These are phyloP conservation scores for Teleogryllus oceanicus DNA, from an alignment of 2,888 invertebrate genomes.

Conservation along the genomic window DNA sequence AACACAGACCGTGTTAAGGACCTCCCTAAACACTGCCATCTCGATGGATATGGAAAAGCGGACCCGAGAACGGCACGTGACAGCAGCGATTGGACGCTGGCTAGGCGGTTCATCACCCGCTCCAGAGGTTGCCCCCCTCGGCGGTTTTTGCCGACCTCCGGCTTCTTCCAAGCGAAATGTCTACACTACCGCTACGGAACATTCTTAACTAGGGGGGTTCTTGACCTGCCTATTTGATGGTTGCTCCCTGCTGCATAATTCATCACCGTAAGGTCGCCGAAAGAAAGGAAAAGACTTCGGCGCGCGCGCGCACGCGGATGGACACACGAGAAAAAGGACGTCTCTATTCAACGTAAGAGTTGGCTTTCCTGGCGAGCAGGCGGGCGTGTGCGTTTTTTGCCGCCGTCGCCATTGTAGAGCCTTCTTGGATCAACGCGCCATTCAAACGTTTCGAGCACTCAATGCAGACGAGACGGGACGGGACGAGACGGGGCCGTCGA, in stretches of 20 bases:
- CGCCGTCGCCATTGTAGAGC: not conserved
- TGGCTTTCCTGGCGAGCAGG: not conserved
- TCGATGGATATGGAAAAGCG: too few species aligned
- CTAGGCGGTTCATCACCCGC: too few species aligned
- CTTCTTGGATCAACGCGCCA: conserved; percentile 18
- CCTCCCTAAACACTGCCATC: too few species aligned
- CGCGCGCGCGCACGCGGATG: not conserved
- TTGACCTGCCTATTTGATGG: not conserved
- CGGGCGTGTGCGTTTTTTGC: not conserved
- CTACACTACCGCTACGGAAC: not conserved
- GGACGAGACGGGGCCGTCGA: too few species aligned
- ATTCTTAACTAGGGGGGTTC: not conserved
- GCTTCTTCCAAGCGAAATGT: not conserved
- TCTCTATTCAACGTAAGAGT: conserved; percentile 11
- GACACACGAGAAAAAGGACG: conserved; percentile 7
- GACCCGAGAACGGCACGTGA: too few species aligned
- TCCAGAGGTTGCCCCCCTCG: too few species aligned
- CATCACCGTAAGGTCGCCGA: not conserved
- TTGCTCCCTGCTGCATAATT: not conserved
- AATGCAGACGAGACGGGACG: too few species aligned
- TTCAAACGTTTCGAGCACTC: not conserved
- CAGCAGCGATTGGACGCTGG: too few species aligned
- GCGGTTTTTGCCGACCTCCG: too few species aligned
- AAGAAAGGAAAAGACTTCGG: not conserved
- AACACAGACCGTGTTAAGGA: too few species aligned